Conservation (phyloP, 2,888 invertebrate genomes). For the Alviniconcha strummeri region DNA sequence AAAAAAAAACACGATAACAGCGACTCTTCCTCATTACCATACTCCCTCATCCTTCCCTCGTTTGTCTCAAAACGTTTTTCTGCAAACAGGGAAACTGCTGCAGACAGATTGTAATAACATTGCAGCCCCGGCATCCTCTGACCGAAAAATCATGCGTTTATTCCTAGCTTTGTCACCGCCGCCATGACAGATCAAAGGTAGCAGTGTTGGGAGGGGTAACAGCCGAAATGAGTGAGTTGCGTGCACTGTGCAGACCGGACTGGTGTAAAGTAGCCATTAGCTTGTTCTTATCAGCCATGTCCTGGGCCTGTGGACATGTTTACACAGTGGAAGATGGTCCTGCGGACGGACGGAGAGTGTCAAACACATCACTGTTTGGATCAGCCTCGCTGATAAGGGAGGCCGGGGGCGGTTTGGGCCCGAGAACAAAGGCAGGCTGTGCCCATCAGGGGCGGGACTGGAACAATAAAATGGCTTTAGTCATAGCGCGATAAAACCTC, state of each 20-base stretch:
- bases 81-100: constrained; percentile 25
- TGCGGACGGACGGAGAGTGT: constrained; percentile 2
- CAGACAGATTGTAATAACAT: constrained; percentile 35
- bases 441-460: too few species aligned
- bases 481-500: too few species aligned
- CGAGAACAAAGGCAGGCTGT: too few species aligned
- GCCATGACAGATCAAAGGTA: constrained; percentile 28
- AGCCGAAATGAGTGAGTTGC: constrained; percentile 10
- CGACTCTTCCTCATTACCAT: constrained; percentile 23
- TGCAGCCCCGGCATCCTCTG: background rate
- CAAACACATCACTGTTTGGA: constrained; percentile 23
- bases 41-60: constrained; percentile 28
- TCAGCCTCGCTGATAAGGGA: background rate
- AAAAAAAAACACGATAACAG: too few species aligned
- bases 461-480: too few species aligned
- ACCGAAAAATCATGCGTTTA: constrained; percentile 33
- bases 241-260: constrained; percentile 1
- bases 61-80: constrained; percentile 23
- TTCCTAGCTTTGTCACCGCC: constrained; percentile 29
- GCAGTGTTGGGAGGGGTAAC: background rate
- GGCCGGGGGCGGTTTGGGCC: too few species aligned
- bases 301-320: background rate
- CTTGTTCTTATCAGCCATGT: background rate
- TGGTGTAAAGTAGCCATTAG: constrained; percentile 19
- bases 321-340: constrained; percentile 8